These are phyloP conservation scores for Characodon lateralis DNA, from an alignment of 2,797 vertebrate genomes.

Conservation along the genomic window DNA sequence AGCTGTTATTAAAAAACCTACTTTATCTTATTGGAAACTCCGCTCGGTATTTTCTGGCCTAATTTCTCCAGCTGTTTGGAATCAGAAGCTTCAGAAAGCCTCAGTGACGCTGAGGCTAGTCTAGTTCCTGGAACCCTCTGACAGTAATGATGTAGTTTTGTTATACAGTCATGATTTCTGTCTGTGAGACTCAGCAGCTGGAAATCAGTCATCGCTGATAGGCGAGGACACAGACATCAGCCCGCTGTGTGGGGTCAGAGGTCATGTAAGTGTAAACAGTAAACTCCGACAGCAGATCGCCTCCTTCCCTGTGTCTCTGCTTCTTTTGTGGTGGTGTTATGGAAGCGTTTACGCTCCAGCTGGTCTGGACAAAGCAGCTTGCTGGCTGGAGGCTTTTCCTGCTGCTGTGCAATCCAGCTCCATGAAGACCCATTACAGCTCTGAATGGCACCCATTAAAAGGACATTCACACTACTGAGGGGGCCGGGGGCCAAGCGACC, in stretches of 20 bases:
- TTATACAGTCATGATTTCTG: too few relatives aligned
- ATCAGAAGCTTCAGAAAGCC: neutral
- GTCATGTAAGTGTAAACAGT: neutral
- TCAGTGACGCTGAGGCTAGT: neutral
- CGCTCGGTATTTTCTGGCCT: neutral
- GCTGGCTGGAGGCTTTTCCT: neutral
- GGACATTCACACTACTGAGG: too few relatives aligned
- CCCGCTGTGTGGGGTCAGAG: neutral
- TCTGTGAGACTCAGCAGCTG: too few relatives aligned
- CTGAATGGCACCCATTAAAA: too few relatives aligned
- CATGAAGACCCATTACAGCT: neutral
- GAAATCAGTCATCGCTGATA: neutral
- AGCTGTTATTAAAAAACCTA: neutral
- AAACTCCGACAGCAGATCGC: neutral
- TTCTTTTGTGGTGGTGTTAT: too few relatives aligned
- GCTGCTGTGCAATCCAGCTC: neutral
- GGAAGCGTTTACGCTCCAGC: neutral
- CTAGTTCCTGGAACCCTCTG: neutral
- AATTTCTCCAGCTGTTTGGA: neutral
- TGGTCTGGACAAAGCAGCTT: neutral
- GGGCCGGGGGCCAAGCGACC: too few relatives aligned
- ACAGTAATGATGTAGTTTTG: too few relatives aligned
- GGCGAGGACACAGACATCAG: neutral
- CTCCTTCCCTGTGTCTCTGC: too few relatives aligned
- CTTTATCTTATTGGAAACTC: too few relatives aligned